Percentiles rank a stretch among this genome's conserved stretches.
Evolutionary conservation across 2,888 invertebrate genomes (phyloP).

Genomic region (Acanthopleura granulata): DNA sequence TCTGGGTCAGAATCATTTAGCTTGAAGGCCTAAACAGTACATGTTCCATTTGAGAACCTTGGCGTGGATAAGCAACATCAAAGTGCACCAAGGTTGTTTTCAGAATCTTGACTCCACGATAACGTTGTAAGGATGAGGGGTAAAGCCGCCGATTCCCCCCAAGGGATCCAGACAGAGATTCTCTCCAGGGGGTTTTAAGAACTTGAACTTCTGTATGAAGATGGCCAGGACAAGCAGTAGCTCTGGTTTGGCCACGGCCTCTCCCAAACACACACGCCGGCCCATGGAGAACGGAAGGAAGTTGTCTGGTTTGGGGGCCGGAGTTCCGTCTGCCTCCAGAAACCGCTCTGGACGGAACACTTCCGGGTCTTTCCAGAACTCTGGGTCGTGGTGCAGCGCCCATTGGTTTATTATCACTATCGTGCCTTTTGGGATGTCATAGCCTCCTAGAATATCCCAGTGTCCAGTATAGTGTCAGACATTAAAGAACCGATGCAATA

Average conservation of each 20-base stretch:
- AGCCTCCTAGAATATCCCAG: too few species aligned
- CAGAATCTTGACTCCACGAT: background rate
- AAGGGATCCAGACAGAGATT: constrained; percentile 24
- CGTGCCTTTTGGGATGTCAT: constrained; percentile 47
- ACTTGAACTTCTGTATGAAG: constrained; percentile 38
- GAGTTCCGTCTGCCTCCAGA: constrained; percentile 45
- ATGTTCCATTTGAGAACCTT: too few species aligned
- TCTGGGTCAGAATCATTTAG: too few species aligned
- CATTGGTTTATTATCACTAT: constrained; percentile 44
- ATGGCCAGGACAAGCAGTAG: constrained; percentile 43
- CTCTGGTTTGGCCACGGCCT: constrained; percentile 50
- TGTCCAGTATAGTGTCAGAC: constrained; percentile 20
- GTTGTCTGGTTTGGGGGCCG: constrained; percentile 44
- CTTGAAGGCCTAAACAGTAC: too few species aligned
- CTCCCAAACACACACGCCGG: constrained; percentile 54
- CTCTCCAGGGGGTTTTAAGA: constrained; percentile 34
- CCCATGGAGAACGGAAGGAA: constrained; percentile 59
- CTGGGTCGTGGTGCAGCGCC: constrained; percentile 47
- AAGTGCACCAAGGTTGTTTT: background rate
- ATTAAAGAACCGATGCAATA: background rate
- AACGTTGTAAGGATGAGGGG: constrained; percentile 29
- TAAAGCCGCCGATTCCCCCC: background rate
- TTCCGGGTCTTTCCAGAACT: constrained; percentile 45
- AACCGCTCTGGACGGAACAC: constrained; percentile 53
- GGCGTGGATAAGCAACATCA: too few species aligned